Evolutionary conservation across 2,888 invertebrate genomes (phyloP).

Genomic region (Leucophenga maculata): DNA sequence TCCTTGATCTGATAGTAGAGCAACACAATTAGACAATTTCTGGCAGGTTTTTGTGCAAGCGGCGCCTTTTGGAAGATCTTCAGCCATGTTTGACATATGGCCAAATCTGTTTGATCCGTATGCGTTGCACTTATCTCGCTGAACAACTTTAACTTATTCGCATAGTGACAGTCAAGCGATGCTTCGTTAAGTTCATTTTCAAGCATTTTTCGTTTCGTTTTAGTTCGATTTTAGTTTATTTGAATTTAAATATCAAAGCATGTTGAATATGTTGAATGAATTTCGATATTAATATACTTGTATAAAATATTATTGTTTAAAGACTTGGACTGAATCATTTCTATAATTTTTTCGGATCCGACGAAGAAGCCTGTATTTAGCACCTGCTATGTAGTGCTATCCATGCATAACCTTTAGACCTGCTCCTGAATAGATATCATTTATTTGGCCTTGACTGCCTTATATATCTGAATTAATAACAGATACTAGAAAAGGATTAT

Average conservation of each 20-base stretch:
- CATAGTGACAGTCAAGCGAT: constrained; percentile 15
- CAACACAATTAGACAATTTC: constrained; percentile 38
- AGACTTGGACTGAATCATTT: no score
- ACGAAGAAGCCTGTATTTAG: no score
- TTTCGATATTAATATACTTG: not conserved
- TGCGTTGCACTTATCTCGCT: not conserved
- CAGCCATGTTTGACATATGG: constrained; percentile 37
- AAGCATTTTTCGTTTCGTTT: not conserved
- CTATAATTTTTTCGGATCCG: no score
- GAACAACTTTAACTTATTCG: not conserved
- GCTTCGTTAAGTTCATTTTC: not conserved
- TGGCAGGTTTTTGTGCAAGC: constrained; percentile 29
- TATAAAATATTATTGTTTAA: no score
- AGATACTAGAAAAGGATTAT: no score
- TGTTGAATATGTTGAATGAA: not conserved
- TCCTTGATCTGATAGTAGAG: constrained; percentile 33
- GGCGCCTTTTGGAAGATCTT: constrained; percentile 32
- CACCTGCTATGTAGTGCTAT: no score
- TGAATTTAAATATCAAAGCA: not conserved
- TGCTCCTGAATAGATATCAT: no score
- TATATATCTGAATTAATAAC: no score
- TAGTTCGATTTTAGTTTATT: not conserved
- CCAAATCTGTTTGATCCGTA: not conserved
- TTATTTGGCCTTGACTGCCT: no score
- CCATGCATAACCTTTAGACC: no score